Base-by-base conservation (phyloP, 2,888 invertebrate genomes). In the Apocheima hispidaria region DNA sequence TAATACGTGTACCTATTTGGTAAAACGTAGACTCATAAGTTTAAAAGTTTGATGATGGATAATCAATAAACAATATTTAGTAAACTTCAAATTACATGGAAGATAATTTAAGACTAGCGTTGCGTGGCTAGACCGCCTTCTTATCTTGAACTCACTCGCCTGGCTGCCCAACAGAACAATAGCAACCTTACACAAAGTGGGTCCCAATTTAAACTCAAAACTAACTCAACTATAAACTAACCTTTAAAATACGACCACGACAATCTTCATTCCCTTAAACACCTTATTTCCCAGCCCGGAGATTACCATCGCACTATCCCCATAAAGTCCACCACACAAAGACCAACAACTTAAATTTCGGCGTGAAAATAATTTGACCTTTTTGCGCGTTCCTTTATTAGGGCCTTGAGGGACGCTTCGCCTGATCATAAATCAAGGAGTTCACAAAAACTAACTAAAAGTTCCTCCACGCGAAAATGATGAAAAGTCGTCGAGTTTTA, bases 401-500 rank as follows among this genome's bases (percentile, higher is more conserved):
- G 84, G 78, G 76, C 75, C 80, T 80, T 81, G 79, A 81, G 81
- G 77, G 79, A 78, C 75, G 78, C 77, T 69, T 40, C 58, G 48
- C 72, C 73, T 69, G 73, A 71, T 82, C 87, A 86, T 91, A 91
- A 91, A 91, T 91, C 90, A 89, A 65, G 84, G 81, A 84, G 84
- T 83, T 84, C 77, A 80, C 88, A 88, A 88, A 90, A 90, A 90
- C 87, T 88, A 88, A 90, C 86, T 87, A 86, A 87, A 90, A 90
- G 79, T 90, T 88, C 77, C 59, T 75, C 83, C 81, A 78, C 81
- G 84, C 80, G 83, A 86, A 84, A 87, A 90, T 90, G 90, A 91
- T 90, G 88, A 83, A 90, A 84, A 78, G 87, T 74, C 79, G 74
- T 73, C 62, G 82, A 83, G 83, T 85, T 89, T 86, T 86, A 88